Percentiles rank a stretch among this genome's conserved stretches.
Conservation (phyloP, 2,113 vertebrate genomes). For the Candoia aspera region DNA sequence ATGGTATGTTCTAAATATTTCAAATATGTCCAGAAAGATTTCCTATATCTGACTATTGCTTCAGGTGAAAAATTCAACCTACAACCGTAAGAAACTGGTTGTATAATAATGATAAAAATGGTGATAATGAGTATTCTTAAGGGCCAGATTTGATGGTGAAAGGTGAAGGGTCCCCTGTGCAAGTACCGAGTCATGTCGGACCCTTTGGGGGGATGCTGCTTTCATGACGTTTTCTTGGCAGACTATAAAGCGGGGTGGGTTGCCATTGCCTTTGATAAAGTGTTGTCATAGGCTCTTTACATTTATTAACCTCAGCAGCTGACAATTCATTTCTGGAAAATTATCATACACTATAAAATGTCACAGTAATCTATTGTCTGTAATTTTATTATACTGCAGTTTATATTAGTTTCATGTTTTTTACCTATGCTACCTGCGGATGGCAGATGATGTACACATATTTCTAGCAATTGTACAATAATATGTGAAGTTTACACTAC, state of each 20-base stretch:
- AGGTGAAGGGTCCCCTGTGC: too few species aligned
- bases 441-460: neutral
- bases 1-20: neutral
- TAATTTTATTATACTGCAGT: neutral
- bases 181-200: too few species aligned
- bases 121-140: neutral
- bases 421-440: neutral
- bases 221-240: too few species aligned
- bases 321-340: neutral
- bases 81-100: neutral
- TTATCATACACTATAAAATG: neutral
- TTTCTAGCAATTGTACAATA: neutral
- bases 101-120: neutral
- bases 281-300: neutral
- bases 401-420: neutral
- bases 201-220: too few species aligned
- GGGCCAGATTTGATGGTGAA: neutral
- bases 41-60: neutral
- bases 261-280: neutral
- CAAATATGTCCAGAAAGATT: neutral
- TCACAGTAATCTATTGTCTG: neutral
- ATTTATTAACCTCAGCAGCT: neutral
- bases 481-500: neutral
- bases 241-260: too few species aligned
- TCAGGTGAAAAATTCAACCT: neutral